Conservation (phyloP, 1,140 invertebrate species). For the Lepidurus packardi region DNA sequence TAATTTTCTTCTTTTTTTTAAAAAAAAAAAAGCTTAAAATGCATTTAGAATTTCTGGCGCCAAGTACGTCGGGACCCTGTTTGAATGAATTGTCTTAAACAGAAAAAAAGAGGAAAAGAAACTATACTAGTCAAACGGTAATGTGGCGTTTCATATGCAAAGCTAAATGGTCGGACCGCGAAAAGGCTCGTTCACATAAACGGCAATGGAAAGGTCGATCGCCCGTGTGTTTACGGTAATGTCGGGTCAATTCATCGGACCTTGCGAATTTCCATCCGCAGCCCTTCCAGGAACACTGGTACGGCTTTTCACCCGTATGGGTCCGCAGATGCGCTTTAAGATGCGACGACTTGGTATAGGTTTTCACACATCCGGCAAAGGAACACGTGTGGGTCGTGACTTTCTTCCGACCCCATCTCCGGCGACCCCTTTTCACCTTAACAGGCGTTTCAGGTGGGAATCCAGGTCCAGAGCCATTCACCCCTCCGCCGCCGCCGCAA, state of each 20-base stretch:
- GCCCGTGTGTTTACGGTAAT: constrained; percentile 55
- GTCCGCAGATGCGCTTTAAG: constrained; percentile 60
- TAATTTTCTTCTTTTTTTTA: background rate
- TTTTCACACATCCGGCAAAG: constrained; percentile 57
- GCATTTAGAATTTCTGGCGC: background rate
- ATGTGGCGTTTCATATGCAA: constrained; percentile 59
- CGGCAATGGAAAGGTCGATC: constrained; percentile 54
- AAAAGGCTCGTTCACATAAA: constrained; percentile 56
- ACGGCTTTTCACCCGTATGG: constrained; percentile 65
- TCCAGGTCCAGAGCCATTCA: constrained; percentile 2
- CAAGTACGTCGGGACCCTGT: background rate
- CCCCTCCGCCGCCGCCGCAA: background rate
- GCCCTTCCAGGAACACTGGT: constrained; percentile 68
- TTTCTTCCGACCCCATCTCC: constrained; percentile 51
- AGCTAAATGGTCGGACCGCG: constrained; percentile 58
- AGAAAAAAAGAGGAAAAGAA: no score
- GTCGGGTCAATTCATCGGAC: constrained; percentile 60
- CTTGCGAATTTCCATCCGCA: constrained; percentile 66
- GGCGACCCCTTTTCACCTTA: constrained; percentile 44
- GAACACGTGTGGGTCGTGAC: constrained; percentile 56
- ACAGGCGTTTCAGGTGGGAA: constrained; percentile 13
- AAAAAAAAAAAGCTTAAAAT: background rate
- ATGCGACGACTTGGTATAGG: constrained; percentile 63
- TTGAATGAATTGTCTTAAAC: no score
- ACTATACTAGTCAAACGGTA: constrained; percentile 38